These are phyloP conservation scores for Euproctis similis DNA, from an alignment of 2,888 invertebrate genomes.

Conservation along the genomic window DNA sequence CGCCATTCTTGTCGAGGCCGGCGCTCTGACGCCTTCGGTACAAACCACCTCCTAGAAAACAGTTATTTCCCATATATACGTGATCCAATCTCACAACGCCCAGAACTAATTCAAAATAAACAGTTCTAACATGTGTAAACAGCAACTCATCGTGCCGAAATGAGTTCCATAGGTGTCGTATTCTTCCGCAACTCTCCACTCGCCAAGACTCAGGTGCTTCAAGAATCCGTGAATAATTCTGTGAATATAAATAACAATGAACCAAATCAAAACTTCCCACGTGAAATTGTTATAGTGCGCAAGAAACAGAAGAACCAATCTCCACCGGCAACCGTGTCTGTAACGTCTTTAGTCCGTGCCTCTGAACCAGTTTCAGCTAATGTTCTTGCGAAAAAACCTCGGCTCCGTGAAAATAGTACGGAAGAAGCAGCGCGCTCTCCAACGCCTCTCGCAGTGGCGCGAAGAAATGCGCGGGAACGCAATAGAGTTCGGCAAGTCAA, in stretches of 20 bases:
- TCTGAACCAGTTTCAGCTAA: constrained; percentile 44
- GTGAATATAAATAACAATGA: constrained; percentile 71
- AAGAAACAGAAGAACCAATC: constrained; percentile 67
- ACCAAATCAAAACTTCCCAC: constrained; percentile 45
- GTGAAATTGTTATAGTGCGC: constrained; percentile 73
- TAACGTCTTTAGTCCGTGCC: constrained; percentile 60
- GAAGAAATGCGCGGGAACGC: constrained; percentile 93
- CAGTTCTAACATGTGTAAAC: constrained; percentile 59
- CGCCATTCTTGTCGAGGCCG: constrained; percentile 69
- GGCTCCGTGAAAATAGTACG: constrained; percentile 57
- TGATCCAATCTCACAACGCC: constrained; percentile 33
- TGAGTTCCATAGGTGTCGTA: constrained; percentile 77
- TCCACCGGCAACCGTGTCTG: constrained; percentile 53
- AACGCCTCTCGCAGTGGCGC: constrained; percentile 87
- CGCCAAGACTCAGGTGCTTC: constrained; percentile 78
- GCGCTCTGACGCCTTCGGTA: constrained; percentile 67
- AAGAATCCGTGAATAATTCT: constrained; percentile 78
- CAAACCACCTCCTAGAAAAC: constrained; percentile 28
- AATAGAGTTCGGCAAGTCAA: constrained; percentile 95
- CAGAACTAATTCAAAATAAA: constrained; percentile 45
- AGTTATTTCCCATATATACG: constrained; percentile 35
- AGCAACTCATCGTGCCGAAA: constrained; percentile 50
- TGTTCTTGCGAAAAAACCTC: constrained; percentile 48
- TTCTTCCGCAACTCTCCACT: constrained; percentile 76
- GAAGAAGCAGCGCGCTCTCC: constrained; percentile 72